Base-by-base conservation (phyloP, 2,888 invertebrate species). In the Hylaea fasciaria region DNA sequence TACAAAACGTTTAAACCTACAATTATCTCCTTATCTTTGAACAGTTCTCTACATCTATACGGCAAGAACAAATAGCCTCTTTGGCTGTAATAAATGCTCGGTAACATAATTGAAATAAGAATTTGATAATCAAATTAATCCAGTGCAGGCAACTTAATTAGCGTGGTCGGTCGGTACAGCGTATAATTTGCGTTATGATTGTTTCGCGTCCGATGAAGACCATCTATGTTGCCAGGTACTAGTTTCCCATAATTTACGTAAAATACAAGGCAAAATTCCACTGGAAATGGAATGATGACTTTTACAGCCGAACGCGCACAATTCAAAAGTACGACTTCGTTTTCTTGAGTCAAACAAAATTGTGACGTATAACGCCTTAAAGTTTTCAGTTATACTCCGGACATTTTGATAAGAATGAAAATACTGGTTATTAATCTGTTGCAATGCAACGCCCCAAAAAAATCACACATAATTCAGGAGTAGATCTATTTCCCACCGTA, bases 111-210 rank as follows among this genome's bases (percentile, higher is more conserved):
- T 90, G 88, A 90, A 89, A 89, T 85, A 84, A 86, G 82, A 86
- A 82, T 81, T 82, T 81, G 84, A 85, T 89, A 87, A 89, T 89
- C 86, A 86, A 89, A 90, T 91, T 87, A 87, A 89, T 89, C 84
- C 84, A 76, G 70, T 78, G 76, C 75, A 77, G 85, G 87, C 86
- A 86, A 88, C 83, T 86, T 89, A 88, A 91, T 90, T 87, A 88
- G 80, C 81, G 81, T 87, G 78, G 81, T 85, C 80, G 81, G 75
- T 83, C 71, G 79, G 82, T 87, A 81, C 85, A 88, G 85, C 79
- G 81, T 91, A 87, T 91, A 91, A 91, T 91, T 90, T 91, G 88
- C 80, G 88, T 90, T 86, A 84, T 86, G 89, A 89, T 87, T 83
- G 88, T 89, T 89, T 85, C 78, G 83, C 83, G 83, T 83, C 78